phyloP scores from a whole-genome alignment of 2,888 invertebrate genomes.

The Clusia tigrina region DNA sequence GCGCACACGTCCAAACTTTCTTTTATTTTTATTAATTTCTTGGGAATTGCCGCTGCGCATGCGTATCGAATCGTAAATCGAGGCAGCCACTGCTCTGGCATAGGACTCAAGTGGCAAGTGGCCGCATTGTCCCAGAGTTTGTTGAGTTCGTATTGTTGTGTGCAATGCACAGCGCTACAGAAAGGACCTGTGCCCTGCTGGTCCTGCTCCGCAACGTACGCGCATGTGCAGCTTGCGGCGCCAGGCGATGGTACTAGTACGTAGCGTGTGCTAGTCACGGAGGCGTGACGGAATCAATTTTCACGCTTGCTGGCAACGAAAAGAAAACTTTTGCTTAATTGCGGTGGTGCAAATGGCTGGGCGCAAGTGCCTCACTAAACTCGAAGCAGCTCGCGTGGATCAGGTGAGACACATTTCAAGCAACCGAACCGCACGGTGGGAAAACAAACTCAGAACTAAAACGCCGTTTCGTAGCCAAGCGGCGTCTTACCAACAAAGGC shows the following conservation, averaged over 20 bases:
- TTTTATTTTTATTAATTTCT: no score
- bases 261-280: no score
- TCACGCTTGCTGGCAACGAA: conserved; percentile 44
- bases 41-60: conserved; percentile 21
- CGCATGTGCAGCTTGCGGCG: no score
- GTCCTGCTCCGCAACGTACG: no score
- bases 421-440: conserved; percentile 55
- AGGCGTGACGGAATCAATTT: conserved; percentile 25
- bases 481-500: conserved; percentile 35
- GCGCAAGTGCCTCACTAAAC: not conserved
- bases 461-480: conserved; percentile 44
- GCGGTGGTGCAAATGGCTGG: conserved; percentile 17
- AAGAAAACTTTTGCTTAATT: conserved; percentile 47
- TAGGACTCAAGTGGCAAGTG: no score
- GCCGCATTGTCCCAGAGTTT: no score
- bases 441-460: conserved; percentile 63
- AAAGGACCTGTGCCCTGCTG: no score
- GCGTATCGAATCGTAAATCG: no score
- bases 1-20: conserved; percentile 5
- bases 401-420: conserved; percentile 12
- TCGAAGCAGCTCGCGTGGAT: not conserved
- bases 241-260: no score
- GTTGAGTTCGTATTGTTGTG: conserved; percentile 2
- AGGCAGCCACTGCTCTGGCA: no score
- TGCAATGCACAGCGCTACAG: no score